Conservation (phyloP, 2,113 vertebrate species). For the Eulemur macaco region DNA sequence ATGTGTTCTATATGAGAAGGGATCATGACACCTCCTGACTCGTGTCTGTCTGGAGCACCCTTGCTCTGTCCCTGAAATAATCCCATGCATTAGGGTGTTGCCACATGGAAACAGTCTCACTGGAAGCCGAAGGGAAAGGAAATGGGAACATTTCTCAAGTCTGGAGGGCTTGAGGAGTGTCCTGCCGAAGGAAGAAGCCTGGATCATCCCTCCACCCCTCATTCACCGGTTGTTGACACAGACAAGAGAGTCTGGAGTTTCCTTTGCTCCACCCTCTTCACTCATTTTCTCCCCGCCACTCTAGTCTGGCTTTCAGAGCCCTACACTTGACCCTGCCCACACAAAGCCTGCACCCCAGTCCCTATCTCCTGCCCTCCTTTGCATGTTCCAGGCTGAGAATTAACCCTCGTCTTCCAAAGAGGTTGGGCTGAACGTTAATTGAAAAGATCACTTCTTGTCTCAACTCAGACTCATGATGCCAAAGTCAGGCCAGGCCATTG, state of each 20-base stretch:
- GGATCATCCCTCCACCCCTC: too few species aligned
- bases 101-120: neutral
- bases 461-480: neutral
- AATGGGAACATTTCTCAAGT: neutral
- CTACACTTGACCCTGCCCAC: neutral
- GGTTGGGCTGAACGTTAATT: neutral
- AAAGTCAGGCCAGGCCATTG: neutral
- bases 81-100: neutral
- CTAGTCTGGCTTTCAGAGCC: neutral
- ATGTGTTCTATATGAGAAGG: neutral
- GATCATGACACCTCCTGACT: neutral
- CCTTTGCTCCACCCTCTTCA: neutral
- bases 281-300: neutral
- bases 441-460: neutral
- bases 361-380: neutral
- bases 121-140: neutral
- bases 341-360: neutral
- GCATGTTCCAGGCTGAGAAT: neutral
- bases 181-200: too few species aligned
- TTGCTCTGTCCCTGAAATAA: neutral
- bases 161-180: neutral
- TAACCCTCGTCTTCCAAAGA: neutral
- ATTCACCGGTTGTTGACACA: too few species aligned
- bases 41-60: neutral
- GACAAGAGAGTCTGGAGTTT: neutral